A percentile compares a stretch with the other conserved stretches of the same genome.
phyloP scores from a whole-genome alignment of 2,113 vertebrate genomes.

The Ellobius talpinus region DNA sequence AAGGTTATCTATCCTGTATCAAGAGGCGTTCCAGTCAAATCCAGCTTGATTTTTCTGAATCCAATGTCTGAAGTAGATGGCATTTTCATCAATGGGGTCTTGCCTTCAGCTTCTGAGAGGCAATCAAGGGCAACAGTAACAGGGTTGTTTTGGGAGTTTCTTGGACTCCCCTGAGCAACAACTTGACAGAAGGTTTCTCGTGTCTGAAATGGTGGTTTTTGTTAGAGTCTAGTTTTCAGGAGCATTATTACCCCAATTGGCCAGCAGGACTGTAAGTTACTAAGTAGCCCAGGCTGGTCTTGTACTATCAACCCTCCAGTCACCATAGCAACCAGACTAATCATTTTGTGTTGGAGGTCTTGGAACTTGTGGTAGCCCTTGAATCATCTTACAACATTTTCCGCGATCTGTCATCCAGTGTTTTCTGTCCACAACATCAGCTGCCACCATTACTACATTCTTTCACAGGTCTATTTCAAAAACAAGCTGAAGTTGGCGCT shows the following conservation, averaged over 20 bases:
- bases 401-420: not conserved
- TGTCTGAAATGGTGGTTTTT: not conserved
- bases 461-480: constrained; percentile 90
- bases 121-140: not conserved
- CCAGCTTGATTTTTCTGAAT: not conserved
- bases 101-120: not conserved
- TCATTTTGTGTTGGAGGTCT: not conserved
- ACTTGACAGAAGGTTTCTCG: not conserved
- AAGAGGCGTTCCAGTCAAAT: not conserved
- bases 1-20: too few species aligned
- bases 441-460: not conserved
- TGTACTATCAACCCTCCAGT: not conserved
- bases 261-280: not conserved
- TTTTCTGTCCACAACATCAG: not conserved
- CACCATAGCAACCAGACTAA: not conserved
- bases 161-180: not conserved
- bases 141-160: not conserved
- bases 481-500: constrained; percentile 96
- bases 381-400: not conserved
- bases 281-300: not conserved
- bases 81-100: not conserved
- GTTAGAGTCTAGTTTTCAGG: not conserved
- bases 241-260: too few species aligned
- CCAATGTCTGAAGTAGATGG: not conserved
- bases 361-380: not conserved